Base-by-base conservation (phyloP, 1,140 invertebrate species). In the Gryon sp. region DNA sequence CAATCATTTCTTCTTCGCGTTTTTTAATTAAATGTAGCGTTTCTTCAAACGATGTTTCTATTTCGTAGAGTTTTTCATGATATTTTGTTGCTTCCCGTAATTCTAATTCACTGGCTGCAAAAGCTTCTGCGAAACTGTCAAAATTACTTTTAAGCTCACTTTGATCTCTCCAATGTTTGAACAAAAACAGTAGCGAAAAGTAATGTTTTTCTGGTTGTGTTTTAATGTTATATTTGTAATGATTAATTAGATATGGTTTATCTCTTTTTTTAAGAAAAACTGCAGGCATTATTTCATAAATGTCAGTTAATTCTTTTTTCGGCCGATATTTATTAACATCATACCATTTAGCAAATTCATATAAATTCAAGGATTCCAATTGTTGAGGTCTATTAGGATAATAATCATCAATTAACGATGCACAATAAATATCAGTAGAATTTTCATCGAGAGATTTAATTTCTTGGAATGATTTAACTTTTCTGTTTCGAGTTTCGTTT, bases 181-280 rank as follows among this genome's bases (percentile, higher is more conserved):
- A n/a, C n/a, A n/a, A n/a, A n/a, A n/a, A n/a, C n/a, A n/a, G n/a
- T n/a, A n/a, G n/a, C n/a, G n/a, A n/a, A n/a, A n/a, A n/a, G n/a
- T n/a, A n/a, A n/a, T n/a, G n/a, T n/a, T n/a, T n/a, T n/a, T n/a
- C n/a, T n/a, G n/a, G n/a, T n/a, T n/a, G n/a, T n/a, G n/a, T n/a
- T n/a, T n/a, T n/a, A n/a, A n/a, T n/a, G n/a, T n/a, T n/a, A n/a
- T n/a, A n/a, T n/a, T n/a, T n/a, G n/a, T n/a, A n/a, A n/a, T n/a
- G n/a, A n/a, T n/a, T n/a, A n/a, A n/a, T n/a, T n/a, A n/a, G n/a
- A 32, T 14, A 52, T 4, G n/a, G 19, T 79, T 15, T 75, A 75
- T 75, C 78, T 78, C 82, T 6, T 60, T 53, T 45, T 80, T 30
- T 59, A 81, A 81, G 9, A 83, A 41, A 9, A 83, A 46, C n/a